Evolutionary conservation across 2,113 vertebrate species (phyloP).

Genomic region (Cyprinus carpio): DNA sequence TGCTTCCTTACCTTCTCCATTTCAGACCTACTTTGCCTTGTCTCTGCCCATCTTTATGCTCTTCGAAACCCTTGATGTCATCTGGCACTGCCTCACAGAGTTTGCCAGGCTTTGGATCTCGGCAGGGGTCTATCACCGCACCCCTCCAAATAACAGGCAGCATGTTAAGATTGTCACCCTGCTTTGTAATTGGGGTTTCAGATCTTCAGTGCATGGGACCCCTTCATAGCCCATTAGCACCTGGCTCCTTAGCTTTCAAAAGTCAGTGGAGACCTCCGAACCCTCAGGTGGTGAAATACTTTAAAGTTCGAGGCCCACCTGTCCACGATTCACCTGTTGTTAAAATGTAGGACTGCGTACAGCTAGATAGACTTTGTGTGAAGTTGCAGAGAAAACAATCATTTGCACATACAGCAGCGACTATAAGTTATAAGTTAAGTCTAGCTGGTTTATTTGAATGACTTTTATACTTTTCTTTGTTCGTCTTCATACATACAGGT

Average conservation of each 20-base stretch:
- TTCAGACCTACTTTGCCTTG: slow-evolving; percentile 35
- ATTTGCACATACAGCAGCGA: background rate
- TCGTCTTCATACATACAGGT: slow-evolving; percentile 72
- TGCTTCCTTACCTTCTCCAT: slow-evolving; percentile 15
- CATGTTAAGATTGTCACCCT: slow-evolving; percentile 48
- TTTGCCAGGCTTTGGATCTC: slow-evolving; percentile 56
- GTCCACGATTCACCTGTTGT: slow-evolving; percentile 16
- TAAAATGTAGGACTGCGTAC: too few species aligned
- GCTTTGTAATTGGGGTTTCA: slow-evolving; percentile 50
- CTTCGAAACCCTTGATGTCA: slow-evolving; percentile 47
- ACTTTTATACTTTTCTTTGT: too few species aligned
- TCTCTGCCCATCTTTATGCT: slow-evolving; percentile 25
- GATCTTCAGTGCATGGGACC: slow-evolving; percentile 44
- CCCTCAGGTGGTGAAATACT: slow-evolving; percentile 10
- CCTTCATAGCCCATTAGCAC: slow-evolving; percentile 45
- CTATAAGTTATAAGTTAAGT: background rate
- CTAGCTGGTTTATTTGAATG: background rate
- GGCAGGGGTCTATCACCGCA: slow-evolving; percentile 47
- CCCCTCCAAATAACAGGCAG: slow-evolving; percentile 39
- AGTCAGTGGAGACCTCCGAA: slow-evolving; percentile 23
- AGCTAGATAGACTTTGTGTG: slow-evolving; percentile 5
- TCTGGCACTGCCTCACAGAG: slow-evolving; percentile 50
- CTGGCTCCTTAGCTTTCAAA: slow-evolving; percentile 50
- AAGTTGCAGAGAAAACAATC: background rate
- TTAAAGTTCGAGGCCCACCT: slow-evolving; percentile 33